Percentiles rank a stretch among this genome's conserved stretches.
These are phyloP conservation scores for Oscheius myriophilus DNA, from an alignment of 2,888 invertebrate genomes.

Conservation along the genomic window DNA sequence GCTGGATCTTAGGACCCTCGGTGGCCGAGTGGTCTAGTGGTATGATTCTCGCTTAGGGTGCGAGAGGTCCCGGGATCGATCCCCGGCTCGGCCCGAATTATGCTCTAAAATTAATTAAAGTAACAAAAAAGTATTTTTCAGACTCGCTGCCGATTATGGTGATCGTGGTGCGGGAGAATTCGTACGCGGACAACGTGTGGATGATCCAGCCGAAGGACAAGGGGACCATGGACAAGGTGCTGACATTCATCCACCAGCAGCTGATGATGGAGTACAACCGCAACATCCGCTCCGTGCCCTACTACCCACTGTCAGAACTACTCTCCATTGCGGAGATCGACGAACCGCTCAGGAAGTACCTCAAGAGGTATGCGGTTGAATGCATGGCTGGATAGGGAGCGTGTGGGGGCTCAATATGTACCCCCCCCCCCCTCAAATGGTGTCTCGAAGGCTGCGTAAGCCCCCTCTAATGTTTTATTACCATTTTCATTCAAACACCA, in stretches of 20 bases:
- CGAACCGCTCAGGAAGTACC: conserved; percentile 14
- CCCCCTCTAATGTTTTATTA: too few relatives aligned
- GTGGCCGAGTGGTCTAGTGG: too few relatives aligned
- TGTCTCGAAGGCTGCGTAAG: too few relatives aligned
- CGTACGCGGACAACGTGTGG: conserved; percentile 8
- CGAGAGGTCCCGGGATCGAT: too few relatives aligned
- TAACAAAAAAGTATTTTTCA: not conserved
- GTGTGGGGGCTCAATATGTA: too few relatives aligned
- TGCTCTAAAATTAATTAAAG: not conserved
- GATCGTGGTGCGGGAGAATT: conserved; percentile 22
- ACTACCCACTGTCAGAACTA: not conserved
- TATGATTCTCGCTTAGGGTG: too few relatives aligned
- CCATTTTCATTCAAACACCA: too few relatives aligned
- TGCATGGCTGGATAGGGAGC: not conserved
- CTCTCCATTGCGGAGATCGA: conserved; percentile 4
- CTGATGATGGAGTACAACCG: conserved; percentile 22
- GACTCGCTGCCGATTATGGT: conserved; percentile 5
- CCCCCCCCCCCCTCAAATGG: too few relatives aligned
- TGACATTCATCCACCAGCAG: conserved; percentile 12
- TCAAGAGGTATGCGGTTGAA: conserved; percentile 5
- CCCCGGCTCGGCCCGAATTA: too few relatives aligned
- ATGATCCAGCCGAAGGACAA: conserved; percentile 18
- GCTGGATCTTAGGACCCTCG: too few relatives aligned
- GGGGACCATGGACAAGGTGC: not conserved
- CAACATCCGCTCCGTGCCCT: not conserved